Conservation (phyloP, 2,888 invertebrate species). For the Tenthredo distinguenda region DNA sequence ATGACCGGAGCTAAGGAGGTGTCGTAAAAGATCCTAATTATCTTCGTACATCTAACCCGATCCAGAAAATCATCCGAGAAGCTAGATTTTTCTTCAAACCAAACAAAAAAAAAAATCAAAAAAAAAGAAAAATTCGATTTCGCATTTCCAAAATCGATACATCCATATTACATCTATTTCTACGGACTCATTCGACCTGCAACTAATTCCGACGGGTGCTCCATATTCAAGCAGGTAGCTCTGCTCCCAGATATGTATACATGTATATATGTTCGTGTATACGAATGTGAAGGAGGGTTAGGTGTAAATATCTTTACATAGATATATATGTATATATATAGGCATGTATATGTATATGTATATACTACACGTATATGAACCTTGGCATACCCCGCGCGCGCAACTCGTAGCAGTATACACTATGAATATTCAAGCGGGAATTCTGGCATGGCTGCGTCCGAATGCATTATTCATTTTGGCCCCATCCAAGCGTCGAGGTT, state of each 20-base stretch:
- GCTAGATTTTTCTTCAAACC: too few species aligned
- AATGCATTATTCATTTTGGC: slow-evolving; percentile 77
- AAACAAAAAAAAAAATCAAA: background rate
- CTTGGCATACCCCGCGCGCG: background rate
- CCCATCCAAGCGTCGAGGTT: slow-evolving; percentile 59
- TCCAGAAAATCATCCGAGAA: too few species aligned
- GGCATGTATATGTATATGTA: background rate
- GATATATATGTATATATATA: background rate
- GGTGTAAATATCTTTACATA: background rate
- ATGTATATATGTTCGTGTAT: background rate
- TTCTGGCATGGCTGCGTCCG: slow-evolving; percentile 74
- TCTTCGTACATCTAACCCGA: too few species aligned
- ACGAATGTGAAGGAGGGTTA: background rate
- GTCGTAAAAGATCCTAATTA: slow-evolving; percentile 31
- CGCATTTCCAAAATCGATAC: background rate
- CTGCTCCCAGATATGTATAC: background rate
- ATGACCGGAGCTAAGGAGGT: slow-evolving; percentile 3
- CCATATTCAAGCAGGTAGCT: slow-evolving; percentile 67
- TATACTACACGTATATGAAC: background rate
- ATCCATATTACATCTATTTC: background rate
- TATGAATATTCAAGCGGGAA: slow-evolving; percentile 73
- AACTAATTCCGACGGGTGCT: slow-evolving; percentile 57
- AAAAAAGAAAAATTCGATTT: background rate
- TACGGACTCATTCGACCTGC: background rate
- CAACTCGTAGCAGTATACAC: slow-evolving; percentile 44